Evolutionary conservation across 2,888 invertebrate genomes (phyloP).

Genomic region (Dolichopus griseipennis): DNA sequence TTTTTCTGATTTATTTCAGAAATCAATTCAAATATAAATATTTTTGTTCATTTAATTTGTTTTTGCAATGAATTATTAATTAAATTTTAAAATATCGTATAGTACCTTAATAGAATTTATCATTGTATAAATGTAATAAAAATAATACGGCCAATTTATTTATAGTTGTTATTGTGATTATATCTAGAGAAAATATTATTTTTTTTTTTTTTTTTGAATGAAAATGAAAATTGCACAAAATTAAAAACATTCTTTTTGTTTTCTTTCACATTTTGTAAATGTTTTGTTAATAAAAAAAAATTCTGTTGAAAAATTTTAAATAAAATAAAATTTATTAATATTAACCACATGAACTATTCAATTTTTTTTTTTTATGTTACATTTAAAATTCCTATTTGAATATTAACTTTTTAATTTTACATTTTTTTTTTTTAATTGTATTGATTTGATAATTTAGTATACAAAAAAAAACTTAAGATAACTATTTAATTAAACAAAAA

Average conservation of each 20-base stretch:
- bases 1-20: background rate
- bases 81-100: background rate
- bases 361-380: too few relatives aligned
- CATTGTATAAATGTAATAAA: background rate
- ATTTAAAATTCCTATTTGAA: too few relatives aligned
- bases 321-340: too few relatives aligned
- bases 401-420: too few relatives aligned
- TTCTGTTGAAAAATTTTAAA: too few relatives aligned
- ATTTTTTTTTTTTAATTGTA: too few relatives aligned
- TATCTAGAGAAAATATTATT: background rate
- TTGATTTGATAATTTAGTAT: too few relatives aligned
- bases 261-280: background rate
- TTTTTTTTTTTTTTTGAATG: background rate
- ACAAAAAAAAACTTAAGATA: too few relatives aligned
- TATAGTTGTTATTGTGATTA: conserved; percentile 1
- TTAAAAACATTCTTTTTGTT: background rate
- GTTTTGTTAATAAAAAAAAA: too few relatives aligned
- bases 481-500: too few relatives aligned
- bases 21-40: background rate
- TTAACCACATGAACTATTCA: too few relatives aligned
- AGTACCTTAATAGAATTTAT: background rate
- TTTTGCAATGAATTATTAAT: background rate
- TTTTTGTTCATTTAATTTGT: background rate
- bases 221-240: background rate
- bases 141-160: conserved; percentile 2